Conservation (phyloP, 2,113 vertebrate genomes). For the Hyperoodon ampullatus region DNA sequence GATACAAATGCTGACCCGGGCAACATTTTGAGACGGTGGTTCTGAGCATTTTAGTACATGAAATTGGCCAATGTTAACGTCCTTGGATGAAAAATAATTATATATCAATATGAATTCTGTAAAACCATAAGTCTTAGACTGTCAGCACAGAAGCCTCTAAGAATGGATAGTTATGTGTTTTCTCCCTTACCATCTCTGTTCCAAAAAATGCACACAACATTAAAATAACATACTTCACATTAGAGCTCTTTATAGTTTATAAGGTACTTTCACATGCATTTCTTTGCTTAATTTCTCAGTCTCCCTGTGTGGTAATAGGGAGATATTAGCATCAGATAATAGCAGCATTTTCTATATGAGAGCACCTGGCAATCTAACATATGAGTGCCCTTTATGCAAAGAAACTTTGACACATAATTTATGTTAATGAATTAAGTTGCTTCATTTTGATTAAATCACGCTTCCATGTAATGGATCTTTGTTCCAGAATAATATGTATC, state of each 20-base stretch:
- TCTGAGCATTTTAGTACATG: background rate
- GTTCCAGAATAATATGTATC: background rate
- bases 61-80: background rate
- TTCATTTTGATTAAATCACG: background rate
- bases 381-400: background rate
- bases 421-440: background rate
- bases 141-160: background rate
- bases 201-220: background rate
- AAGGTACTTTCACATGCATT: background rate
- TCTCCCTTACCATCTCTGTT: background rate
- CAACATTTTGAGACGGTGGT: background rate
- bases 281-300: background rate
- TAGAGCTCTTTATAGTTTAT: background rate
- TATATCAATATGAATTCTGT: background rate
- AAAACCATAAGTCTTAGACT: background rate
- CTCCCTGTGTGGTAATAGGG: background rate
- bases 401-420: background rate
- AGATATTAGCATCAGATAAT: background rate
- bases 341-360: background rate
- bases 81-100: constrained; percentile 38
- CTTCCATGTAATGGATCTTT: background rate
- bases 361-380: background rate
- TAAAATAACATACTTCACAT: background rate
- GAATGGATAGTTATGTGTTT: background rate
- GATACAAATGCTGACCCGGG: background rate